These are phyloP conservation scores for Drosophila neoperkinsi DNA, from an alignment of 2,888 invertebrate genomes.

Conservation along the genomic window DNA sequence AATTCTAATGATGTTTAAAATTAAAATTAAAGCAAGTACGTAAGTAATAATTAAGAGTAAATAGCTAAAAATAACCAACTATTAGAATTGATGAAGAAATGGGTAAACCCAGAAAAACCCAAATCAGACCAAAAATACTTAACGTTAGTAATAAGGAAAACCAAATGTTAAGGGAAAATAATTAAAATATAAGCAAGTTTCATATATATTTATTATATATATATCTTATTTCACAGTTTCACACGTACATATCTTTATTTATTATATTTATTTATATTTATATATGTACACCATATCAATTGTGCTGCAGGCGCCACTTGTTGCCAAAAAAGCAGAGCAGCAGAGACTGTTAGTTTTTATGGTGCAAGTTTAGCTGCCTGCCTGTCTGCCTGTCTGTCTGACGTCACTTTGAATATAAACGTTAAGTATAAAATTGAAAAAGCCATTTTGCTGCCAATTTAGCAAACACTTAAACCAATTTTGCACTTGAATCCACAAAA, in stretches of 20 bases:
- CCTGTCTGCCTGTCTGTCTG: slow-evolving; percentile 19
- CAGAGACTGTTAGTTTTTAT: slow-evolving; percentile 64
- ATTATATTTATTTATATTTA: not conserved
- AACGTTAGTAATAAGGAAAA: not conserved
- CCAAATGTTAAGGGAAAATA: not conserved
- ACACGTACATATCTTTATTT: not conserved
- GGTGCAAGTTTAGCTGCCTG: slow-evolving; percentile 44
- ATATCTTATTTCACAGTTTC: not conserved
- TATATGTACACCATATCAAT: slow-evolving; percentile 44
- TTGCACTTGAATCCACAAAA: slow-evolving; percentile 82
- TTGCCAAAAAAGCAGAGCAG: slow-evolving; percentile 41
- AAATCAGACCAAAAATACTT: not conserved
- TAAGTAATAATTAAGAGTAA: not conserved
- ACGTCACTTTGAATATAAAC: slow-evolving; percentile 74
- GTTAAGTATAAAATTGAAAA: slow-evolving; percentile 83
- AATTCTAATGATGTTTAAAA: too few relatives aligned
- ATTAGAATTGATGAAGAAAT: not conserved
- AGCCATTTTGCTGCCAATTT: slow-evolving; percentile 85
- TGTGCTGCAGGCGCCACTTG: slow-evolving; percentile 44
- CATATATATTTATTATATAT: not conserved
- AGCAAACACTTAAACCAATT: slow-evolving; percentile 85
- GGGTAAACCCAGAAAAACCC: rapidly evolving
- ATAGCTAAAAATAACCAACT: not conserved
- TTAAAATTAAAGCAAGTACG: too few relatives aligned
- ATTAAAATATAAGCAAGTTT: not conserved